A percentile compares a stretch with the other conserved stretches of the same genome.
Conservation (phyloP, 2,113 vertebrate genomes). For the Dasyurus viverrinus region DNA sequence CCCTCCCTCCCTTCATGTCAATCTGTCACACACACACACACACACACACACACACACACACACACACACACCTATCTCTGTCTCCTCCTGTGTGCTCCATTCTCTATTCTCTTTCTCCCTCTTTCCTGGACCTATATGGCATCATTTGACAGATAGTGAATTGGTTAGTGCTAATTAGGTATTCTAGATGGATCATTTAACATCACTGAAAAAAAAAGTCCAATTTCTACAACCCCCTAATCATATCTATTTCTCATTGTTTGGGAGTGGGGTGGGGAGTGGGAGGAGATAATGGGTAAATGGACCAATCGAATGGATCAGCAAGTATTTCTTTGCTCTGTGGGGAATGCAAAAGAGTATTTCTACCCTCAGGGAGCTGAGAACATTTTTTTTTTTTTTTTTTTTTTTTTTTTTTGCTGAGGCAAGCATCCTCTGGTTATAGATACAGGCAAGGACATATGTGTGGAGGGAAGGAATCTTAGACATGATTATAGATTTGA, state of each 20-base stretch:
- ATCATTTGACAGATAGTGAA: neutral
- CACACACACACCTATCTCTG: no score
- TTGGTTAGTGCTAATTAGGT: neutral
- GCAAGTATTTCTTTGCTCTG: neutral
- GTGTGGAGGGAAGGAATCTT: neutral
- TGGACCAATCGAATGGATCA: neutral
- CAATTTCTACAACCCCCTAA: no score
- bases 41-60: no score
- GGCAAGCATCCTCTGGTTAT: neutral
- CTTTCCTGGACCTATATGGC: neutral
- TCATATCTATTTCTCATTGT: no score
- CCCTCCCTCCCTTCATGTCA: neutral
- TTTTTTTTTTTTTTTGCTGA: no score
- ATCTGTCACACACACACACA: no score
- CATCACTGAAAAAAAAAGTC: neutral
- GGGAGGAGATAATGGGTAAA: neutral
- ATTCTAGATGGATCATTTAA: neutral
- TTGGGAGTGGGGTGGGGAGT: no score
- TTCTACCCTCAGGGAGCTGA: neutral
- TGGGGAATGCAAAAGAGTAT: neutral
- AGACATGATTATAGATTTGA: neutral
- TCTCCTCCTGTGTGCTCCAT: no score
- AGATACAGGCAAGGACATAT: neutral
- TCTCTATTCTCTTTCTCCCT: no score
- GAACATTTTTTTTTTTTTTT: neutral